These are phyloP conservation scores for Itoplectis maculator DNA, from an alignment of 2,888 invertebrate genomes.

Conservation along the genomic window DNA sequence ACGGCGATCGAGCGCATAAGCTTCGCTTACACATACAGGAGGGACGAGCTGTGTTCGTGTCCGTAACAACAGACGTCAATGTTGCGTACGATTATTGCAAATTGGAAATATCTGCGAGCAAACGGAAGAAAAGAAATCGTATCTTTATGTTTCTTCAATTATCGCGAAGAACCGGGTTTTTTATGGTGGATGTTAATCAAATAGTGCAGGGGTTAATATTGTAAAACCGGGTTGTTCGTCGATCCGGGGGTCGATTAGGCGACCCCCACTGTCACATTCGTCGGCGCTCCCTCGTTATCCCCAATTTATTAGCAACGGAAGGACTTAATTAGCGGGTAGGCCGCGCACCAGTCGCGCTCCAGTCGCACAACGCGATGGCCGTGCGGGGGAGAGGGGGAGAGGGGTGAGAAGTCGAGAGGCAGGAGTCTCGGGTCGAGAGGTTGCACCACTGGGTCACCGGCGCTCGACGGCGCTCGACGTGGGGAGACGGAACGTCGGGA, in stretches of 20 bases:
- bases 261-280: conserved; percentile 30
- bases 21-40: conserved; percentile 22
- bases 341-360: conserved; percentile 32
- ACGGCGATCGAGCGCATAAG: conserved; percentile 54
- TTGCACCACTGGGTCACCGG: conserved; percentile 58
- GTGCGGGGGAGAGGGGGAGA: conserved; percentile 30
- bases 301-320: conserved; percentile 64
- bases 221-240: too few relatives aligned
- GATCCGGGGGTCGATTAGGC: conserved; percentile 40
- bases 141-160: neutral
- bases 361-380: conserved; percentile 12
- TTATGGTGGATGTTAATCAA: neutral
- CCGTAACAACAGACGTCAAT: conserved; percentile 1
- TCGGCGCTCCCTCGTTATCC: conserved; percentile 46
- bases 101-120: neutral
- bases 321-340: conserved; percentile 65
- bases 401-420: conserved; percentile 32
- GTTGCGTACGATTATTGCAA: neutral
- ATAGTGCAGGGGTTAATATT: neutral
- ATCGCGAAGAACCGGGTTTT: neutral
- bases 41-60: conserved; percentile 13
- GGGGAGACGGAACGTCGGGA: neutral
- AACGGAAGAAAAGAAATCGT: neutral
- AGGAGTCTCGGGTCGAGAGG: conserved; percentile 48
- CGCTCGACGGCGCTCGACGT: conserved; percentile 27